phyloP scores from a whole-genome alignment of 2,113 vertebrate species.

The Leptobrachium ailaonicum region DNA sequence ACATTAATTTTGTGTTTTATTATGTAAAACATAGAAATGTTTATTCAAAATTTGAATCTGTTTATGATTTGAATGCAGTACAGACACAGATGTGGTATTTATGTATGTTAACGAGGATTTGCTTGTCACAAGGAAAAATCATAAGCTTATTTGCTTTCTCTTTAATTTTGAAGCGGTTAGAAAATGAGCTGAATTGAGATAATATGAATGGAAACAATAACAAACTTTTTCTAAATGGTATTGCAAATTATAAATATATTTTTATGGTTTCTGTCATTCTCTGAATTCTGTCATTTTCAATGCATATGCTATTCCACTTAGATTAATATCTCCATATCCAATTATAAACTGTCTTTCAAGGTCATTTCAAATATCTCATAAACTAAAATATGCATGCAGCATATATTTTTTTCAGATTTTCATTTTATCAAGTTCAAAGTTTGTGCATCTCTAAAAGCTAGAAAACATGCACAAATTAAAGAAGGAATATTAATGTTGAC shows the following conservation, averaged over 20 bases:
- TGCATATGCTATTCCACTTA: background rate
- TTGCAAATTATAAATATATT: background rate
- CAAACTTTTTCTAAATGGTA: background rate
- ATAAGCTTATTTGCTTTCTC: conserved; percentile 19
- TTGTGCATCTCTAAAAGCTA: too few species aligned
- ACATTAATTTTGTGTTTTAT: too few species aligned
- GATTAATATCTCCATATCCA: background rate
- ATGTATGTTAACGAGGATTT: background rate
- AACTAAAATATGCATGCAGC: background rate
- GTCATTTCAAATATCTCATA: too few species aligned
- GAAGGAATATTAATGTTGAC: too few species aligned
- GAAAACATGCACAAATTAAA: too few species aligned
- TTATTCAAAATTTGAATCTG: too few species aligned
- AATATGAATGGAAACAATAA: conserved; percentile 7
- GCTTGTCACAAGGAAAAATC: conserved; percentile 1
- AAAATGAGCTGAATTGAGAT: background rate
- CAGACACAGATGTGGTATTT: background rate
- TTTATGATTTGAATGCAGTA: background rate
- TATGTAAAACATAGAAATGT: too few species aligned
- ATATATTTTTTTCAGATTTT: background rate
- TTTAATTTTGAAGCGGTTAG: conserved; percentile 11
- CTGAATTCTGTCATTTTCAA: background rate
- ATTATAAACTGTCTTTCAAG: too few species aligned
- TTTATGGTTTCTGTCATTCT: background rate
- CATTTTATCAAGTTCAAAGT: background rate